These are phyloP conservation scores for Phocoena phocoena DNA, from an alignment of 2,113 vertebrate genomes.

Conservation along the genomic window DNA sequence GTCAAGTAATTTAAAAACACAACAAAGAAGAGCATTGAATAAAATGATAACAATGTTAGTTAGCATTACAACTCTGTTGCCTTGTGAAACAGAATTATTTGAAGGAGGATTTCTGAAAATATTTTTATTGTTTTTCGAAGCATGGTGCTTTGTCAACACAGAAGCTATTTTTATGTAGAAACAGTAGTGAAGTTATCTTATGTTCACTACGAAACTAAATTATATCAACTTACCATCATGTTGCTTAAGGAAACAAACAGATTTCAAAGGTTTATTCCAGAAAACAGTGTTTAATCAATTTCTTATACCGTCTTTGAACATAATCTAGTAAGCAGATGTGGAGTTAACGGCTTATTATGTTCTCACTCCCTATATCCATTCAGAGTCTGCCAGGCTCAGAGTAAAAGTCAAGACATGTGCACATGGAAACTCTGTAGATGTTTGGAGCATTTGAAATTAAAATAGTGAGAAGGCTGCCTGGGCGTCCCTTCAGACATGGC, in stretches of 20 bases:
- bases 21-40: not conserved
- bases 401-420: constrained; percentile 75
- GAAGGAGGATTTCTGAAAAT: constrained; percentile 13
- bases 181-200: not conserved
- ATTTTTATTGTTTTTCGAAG: not conserved
- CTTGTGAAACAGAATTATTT: constrained; percentile 24
- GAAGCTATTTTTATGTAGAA: not conserved
- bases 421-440: constrained; percentile 54
- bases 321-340: constrained; percentile 69
- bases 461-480: constrained; percentile 58
- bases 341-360: constrained; percentile 72
- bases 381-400: constrained; percentile 67
- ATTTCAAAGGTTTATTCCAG: constrained; percentile 50
- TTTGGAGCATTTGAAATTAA: constrained; percentile 72
- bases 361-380: constrained; percentile 72
- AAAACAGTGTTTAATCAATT: constrained; percentile 74
- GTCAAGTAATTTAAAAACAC: not conserved
- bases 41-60: not conserved
- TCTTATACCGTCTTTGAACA: constrained; percentile 62
- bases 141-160: not conserved
- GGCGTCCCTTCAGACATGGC: constrained; percentile 71
- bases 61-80: not conserved
- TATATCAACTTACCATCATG: not conserved
- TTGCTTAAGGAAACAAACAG: constrained; percentile 11
- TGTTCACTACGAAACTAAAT: not conserved